Evolutionary conservation across 2,888 invertebrate species (phyloP).

Genomic region (Caenorhabditis wallacei): DNA sequence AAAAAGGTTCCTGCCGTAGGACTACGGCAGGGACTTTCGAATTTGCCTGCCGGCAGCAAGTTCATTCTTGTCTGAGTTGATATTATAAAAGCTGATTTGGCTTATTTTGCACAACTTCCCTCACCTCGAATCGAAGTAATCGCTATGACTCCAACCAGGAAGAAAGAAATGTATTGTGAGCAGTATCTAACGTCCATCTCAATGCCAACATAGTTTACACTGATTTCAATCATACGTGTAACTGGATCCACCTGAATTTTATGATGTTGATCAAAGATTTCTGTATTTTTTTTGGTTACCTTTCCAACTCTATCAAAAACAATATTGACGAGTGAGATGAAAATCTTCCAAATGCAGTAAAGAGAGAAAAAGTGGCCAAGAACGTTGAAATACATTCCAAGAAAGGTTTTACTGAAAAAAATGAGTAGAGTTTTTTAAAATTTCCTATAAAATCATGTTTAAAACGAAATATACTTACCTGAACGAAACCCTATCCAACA

Average conservation of each 20-base stretch:
- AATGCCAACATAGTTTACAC: slow-evolving; percentile 96
- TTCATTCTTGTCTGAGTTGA: too few relatives aligned
- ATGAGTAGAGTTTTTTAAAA: neutral
- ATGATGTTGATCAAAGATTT: neutral
- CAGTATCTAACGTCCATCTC: slow-evolving; percentile 98
- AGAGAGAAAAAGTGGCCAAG: slow-evolving; percentile 98
- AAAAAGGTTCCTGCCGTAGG: too few relatives aligned
- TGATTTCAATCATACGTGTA: slow-evolving; percentile 95
- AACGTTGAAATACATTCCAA: slow-evolving; percentile 98
- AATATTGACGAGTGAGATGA: slow-evolving; percentile 91
- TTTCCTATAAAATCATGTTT: neutral
- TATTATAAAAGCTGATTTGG: neutral
- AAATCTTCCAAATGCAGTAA: slow-evolving; percentile 99
- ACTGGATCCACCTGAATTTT: slow-evolving; percentile 90
- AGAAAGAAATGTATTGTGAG: slow-evolving; percentile 99
- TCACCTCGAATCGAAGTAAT: slow-evolving; percentile 94
- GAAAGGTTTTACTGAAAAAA: slow-evolving; percentile 88
- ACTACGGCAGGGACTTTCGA: too few relatives aligned
- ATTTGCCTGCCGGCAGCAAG: too few relatives aligned
- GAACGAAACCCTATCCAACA: slow-evolving; percentile 88
- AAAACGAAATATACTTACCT: too few relatives aligned
- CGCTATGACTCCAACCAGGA: slow-evolving; percentile 96
- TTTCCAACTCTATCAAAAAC: slow-evolving; percentile 98
- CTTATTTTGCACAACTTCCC: neutral
- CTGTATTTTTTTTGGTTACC: slow-evolving; percentile 83